These are phyloP conservation scores for Emydura subglobosa DNA, from an alignment of 2,113 vertebrate genomes.

Conservation along the genomic window DNA sequence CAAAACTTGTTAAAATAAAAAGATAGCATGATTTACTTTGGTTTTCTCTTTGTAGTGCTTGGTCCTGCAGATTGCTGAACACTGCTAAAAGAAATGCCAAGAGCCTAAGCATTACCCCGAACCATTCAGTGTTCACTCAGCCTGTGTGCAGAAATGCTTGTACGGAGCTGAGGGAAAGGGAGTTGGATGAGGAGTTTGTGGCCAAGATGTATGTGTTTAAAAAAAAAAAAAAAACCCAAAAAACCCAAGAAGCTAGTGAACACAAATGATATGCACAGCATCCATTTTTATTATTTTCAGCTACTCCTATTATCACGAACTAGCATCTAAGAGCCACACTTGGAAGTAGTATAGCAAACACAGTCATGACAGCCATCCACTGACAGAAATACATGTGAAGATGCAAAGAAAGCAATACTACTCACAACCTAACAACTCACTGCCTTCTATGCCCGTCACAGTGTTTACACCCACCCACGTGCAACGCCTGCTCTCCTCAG, in stretches of 20 bases:
- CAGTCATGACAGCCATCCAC: neutral
- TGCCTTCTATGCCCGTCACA: neutral
- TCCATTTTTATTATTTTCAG: neutral
- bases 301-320: neutral
- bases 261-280: neutral
- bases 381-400: neutral
- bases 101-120: neutral
- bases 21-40: neutral
- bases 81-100: constrained; percentile 2
- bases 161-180: neutral
- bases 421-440: neutral
- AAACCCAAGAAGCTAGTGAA: neutral
- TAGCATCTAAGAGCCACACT: neutral
- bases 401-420: fast-evolving
- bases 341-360: neutral
- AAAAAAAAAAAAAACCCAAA: no score
- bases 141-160: neutral
- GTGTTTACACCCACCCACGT: neutral
- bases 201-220: neutral
- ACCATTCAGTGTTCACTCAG: neutral
- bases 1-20: neutral
- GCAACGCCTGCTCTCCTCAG: neutral
- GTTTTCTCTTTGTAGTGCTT: neutral
- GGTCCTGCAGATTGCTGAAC: neutral
- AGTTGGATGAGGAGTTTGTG: neutral